Evolutionary conservation across 2,797 vertebrate species (phyloP), one percentile per base, ranked within the genome.

Genomic region (Phrynocephalus guinanensis): DNA sequence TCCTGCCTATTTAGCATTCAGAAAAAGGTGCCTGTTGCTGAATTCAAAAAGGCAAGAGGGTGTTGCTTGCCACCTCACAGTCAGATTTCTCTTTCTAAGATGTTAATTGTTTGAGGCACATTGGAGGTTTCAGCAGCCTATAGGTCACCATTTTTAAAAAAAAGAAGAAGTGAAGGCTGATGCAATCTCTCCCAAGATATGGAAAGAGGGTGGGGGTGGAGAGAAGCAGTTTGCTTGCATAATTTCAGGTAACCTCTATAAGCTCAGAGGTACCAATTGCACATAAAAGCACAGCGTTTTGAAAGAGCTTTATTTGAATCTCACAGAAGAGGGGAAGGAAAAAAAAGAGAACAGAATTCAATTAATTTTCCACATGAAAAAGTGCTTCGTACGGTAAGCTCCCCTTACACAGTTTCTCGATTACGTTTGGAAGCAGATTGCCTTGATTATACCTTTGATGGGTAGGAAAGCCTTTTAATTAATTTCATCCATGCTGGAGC

Each of bases 301-400:
- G 89, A 75, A 90, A 93, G 93, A 92, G 92, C 86, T 93, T 94
- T 86, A 77, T 95, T 95, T 95, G 82, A 95, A 94, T 95, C 89
- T 87, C 93, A 93, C 85, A 93, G 88, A 81, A 88, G 83, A 87
- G 91, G 91, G 91, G 92, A 82, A 91, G 89, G 92, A n/a, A 90
- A 96, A 96, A 96, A 96, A 71, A 85, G 83, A 70, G 63, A 38
- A 76, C 63, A 82, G 87, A 85, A 85, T 85, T 88, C 93, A 96
- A 96, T 97, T 97, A 96, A 94, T 94, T 96, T 96, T 93, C 93
- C 92, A 94, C 91, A 93, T 94, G 93, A 96, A 96, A 94, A 96
- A 94, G 86, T 90, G 93, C 83, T 92, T 96, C 90, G 73, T 95
- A 92, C 87, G 91, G 94, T 94, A 92, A 96, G 93, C 92, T 95